A percentile compares a stretch with the other conserved stretches of the same genome.
Conservation (phyloP, 2,113 vertebrate genomes). For the Brachirus orientalis region DNA sequence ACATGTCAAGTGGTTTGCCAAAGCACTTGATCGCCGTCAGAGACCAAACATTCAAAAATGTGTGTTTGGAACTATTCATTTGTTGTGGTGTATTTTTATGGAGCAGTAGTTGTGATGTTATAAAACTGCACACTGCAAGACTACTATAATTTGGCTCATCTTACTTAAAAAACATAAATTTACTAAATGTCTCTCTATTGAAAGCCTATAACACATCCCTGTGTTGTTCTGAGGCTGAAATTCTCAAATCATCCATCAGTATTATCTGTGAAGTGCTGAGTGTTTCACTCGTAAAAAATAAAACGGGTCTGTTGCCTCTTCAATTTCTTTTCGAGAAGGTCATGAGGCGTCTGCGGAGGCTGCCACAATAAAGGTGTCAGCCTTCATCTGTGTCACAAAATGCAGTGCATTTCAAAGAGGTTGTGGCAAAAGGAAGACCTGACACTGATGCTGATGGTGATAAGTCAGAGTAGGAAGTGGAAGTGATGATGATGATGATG, state of each 20-base stretch:
- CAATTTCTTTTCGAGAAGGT: slow-evolving; percentile 28
- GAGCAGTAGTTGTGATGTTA: too few relatives aligned
- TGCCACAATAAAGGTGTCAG: slow-evolving; percentile 47
- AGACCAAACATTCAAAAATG: too few relatives aligned
- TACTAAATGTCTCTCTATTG: too few relatives aligned
- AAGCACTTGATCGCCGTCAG: too few relatives aligned
- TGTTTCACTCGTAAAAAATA: slow-evolving; percentile 11
- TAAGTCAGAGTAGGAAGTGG: slow-evolving; percentile 6
- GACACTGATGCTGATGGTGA: slow-evolving; percentile 11
- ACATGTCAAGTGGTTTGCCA: too few relatives aligned
- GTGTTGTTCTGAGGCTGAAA: not conserved
- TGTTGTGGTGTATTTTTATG: too few relatives aligned
- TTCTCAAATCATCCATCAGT: slow-evolving; percentile 27
- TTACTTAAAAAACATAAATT: too few relatives aligned
- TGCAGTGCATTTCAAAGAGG: slow-evolving; percentile 16
- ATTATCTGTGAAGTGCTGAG: slow-evolving; percentile 5
- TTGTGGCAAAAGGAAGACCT: slow-evolving; percentile 4
- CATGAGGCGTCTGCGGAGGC: slow-evolving; percentile 30
- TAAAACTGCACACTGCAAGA: too few relatives aligned
- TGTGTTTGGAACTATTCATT: too few relatives aligned
- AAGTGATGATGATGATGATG: not conserved
- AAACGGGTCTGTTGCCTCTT: slow-evolving; percentile 7
- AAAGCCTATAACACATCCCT: too few relatives aligned
- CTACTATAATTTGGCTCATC: too few relatives aligned
- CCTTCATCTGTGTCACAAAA: slow-evolving; percentile 27